Base-by-base conservation (phyloP, 35 echinoderm and acorn worm species). In the Strongylocentrotus purpuratus region DNA sequence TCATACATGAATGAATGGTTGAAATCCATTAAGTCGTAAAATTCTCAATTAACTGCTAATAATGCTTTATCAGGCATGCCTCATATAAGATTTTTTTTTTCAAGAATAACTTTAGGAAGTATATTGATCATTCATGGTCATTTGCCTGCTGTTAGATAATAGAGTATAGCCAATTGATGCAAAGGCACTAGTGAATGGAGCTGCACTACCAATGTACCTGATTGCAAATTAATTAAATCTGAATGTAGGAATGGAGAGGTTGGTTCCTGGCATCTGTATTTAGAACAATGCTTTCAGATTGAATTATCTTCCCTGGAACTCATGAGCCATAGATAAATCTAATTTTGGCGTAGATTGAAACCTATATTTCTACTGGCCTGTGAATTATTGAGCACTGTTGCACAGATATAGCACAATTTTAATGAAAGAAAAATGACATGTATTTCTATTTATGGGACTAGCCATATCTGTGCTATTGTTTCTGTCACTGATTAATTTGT, bases 251-350 rank as follows among this genome's bases (percentile, higher is more conserved):
- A 78, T 28, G 65, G 20, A 0, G 28, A 78, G 65, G 65, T 8
- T 18, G 25, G 65, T 78, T 18, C 65, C 22, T n/a, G 22, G 25
- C 28, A 78, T 78, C 65, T n/a, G 28, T 78, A 78, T 78, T 78
- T 78, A 78, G 65, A 78, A 78, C 65, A 78, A 78, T 78, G 65
- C 65, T 78, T 78, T 78, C 65, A 78, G 22, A 78, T 78, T 78
- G 65, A 78, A 78, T 78, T 78, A 78, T 78, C 65, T 7, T 78
- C 65, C 5, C 28, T 59, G 25, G 65, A 78, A 8, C 65, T 78
- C 65, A 78, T 78, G 22, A 78, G 65, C 65, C 20, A 28, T 78
- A 28, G 22, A 78, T 78, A 22, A 78, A 28, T 78, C 22, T 28
- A 78, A 22, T 78, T 78, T n/a, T 71, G 61, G 61, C 25, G 22